Conservation (phyloP, 2,113 vertebrate genomes). For the Odontesthes bonariensis region DNA sequence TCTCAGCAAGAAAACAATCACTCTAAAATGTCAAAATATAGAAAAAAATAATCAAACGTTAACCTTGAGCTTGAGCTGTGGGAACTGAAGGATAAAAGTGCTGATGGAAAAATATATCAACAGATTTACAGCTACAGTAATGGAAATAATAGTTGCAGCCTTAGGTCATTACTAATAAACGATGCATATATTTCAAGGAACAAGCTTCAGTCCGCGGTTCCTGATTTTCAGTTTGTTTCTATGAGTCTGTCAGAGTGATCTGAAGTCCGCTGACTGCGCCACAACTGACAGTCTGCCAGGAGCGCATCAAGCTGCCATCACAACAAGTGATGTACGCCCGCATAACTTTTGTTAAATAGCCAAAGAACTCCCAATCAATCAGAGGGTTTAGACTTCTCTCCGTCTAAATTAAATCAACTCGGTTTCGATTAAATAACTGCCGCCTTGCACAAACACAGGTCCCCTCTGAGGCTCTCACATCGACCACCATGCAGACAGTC, state of each 20-base stretch:
- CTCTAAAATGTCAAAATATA: conserved; percentile 12
- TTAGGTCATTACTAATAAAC: conserved; percentile 1
- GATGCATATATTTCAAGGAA: conserved; percentile 8
- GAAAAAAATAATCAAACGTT: not conserved
- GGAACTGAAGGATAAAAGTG: conserved; percentile 3
- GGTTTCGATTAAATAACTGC: conserved; percentile 67
- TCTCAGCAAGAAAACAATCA: not conserved
- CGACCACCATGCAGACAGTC: conserved; percentile 41
- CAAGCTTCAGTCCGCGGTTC: not conserved
- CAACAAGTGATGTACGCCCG: conserved; percentile 56
- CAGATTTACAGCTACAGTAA: conserved; percentile 6
- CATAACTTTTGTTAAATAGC: conserved; percentile 64
- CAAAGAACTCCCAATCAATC: conserved; percentile 69
- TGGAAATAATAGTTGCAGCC: conserved; percentile 8
- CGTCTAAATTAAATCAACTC: conserved; percentile 75
- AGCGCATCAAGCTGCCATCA: conserved; percentile 58
- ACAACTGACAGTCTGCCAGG: conserved; percentile 38
- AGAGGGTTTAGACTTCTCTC: conserved; percentile 57
- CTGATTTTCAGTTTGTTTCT: conserved; percentile 48
- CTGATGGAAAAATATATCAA: conserved; percentile 1
- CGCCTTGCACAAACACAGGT: conserved; percentile 38
- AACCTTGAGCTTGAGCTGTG: conserved; percentile 8
- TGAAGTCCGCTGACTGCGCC: conserved; percentile 44
- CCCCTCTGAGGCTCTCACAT: conserved; percentile 48
- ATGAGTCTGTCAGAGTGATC: conserved; percentile 52